phyloP scores from a whole-genome alignment of 2,797 vertebrate species.

The Antennarius maculatus region DNA sequence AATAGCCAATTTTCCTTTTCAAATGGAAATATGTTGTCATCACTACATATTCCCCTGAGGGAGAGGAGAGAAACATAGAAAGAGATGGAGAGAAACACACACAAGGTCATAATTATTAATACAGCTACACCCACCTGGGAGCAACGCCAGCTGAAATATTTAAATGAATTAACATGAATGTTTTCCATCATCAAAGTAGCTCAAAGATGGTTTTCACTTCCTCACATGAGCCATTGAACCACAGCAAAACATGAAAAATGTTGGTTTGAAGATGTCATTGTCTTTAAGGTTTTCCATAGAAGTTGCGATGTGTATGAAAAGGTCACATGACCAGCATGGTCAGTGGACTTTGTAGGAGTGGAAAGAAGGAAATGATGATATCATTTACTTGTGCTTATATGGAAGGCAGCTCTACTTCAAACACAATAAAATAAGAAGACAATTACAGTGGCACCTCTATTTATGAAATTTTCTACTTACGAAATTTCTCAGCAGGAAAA shows the following conservation, averaged over 20 bases:
- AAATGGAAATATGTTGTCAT: slow-evolving; percentile 99
- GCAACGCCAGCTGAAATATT: slow-evolving; percentile 64
- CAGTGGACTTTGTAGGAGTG: neutral
- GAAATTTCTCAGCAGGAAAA: too few species aligned
- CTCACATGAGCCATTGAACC: slow-evolving; percentile 8
- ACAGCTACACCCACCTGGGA: slow-evolving; percentile 45
- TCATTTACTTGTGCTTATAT: neutral
- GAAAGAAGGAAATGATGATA: slow-evolving; percentile 1
- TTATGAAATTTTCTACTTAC: too few species aligned
- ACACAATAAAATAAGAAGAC: neutral
- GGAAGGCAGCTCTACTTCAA: neutral
- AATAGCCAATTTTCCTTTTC: slow-evolving; percentile 99
- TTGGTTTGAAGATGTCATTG: neutral
- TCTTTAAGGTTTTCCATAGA: neutral
- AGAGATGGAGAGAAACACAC: slow-evolving; percentile 53
- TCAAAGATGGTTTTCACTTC: slow-evolving; percentile 11
- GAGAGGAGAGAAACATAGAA: slow-evolving; percentile 59
- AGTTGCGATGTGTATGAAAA: neutral
- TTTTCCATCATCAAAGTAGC: slow-evolving; percentile 22
- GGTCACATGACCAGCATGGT: neutral
- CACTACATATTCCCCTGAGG: slow-evolving; percentile 95
- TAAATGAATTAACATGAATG: slow-evolving; percentile 32
- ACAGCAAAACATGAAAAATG: slow-evolving; percentile 12
- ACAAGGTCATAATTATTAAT: slow-evolving; percentile 71
- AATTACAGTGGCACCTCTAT: too few species aligned